A percentile compares a stretch with the other conserved stretches of the same genome.
Conservation (phyloP, 1,140 invertebrate species). For the Drosophila arizonae region DNA sequence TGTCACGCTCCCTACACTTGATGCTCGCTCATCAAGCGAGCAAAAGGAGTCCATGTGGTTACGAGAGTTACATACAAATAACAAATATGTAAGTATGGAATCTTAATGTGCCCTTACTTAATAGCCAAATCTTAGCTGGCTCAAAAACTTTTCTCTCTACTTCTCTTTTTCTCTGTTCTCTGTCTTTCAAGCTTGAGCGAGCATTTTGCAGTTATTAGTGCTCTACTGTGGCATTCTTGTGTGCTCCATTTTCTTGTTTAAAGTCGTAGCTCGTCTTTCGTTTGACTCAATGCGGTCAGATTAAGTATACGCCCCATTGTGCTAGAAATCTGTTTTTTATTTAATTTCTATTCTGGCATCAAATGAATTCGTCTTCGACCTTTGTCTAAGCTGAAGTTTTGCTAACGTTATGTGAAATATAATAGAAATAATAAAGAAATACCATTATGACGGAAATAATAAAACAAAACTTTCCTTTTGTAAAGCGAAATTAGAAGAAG, state of each 20-base stretch:
- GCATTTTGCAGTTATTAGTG: not conserved
- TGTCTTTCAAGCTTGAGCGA: not conserved
- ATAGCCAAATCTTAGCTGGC: too few relatives aligned
- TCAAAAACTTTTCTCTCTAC: too few relatives aligned
- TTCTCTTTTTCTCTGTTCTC: too few relatives aligned
- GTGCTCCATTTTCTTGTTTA: too few relatives aligned
- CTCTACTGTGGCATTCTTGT: too few relatives aligned
- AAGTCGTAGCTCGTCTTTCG: not conserved
- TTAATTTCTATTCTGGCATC: constrained; percentile 27
- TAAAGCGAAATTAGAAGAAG: too few relatives aligned
- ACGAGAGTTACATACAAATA: not conserved
- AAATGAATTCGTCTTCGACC: constrained; percentile 61
- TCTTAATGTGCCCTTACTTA: too few relatives aligned
- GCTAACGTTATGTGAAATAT: not conserved
- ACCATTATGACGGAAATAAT: constrained; percentile 11
- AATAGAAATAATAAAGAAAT: constrained; percentile 3
- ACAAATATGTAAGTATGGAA: too few relatives aligned
- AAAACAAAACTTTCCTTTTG: too few relatives aligned
- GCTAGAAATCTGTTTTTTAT: constrained; percentile 9
- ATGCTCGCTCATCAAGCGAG: not conserved
- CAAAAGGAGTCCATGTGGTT: not conserved
- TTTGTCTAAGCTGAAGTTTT: constrained; percentile 9
- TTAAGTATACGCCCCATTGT: constrained; percentile 52
- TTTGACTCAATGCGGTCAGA: constrained; percentile 27
- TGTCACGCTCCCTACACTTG: constrained; percentile 40